Percentiles rank a stretch among this genome's conserved stretches.
These are phyloP conservation scores for Pegoplata infirma DNA, from an alignment of 2,888 invertebrate species.

Conservation along the genomic window DNA sequence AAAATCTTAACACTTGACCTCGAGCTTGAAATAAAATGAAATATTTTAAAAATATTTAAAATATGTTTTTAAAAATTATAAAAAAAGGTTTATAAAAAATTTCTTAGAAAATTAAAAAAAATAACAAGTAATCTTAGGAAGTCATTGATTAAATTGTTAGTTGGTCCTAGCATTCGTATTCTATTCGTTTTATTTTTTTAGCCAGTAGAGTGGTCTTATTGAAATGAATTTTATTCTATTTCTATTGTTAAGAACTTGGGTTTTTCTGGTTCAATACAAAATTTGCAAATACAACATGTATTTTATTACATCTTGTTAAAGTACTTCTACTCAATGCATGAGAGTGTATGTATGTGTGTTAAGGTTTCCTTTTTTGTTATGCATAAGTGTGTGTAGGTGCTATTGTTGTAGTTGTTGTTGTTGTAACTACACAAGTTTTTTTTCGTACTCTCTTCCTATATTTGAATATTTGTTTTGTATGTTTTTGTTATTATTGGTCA, in stretches of 20 bases:
- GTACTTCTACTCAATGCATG: not conserved
- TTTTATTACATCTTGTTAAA: too few species aligned
- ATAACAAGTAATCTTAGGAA: too few species aligned
- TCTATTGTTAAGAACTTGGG: not conserved
- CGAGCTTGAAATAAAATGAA: too few species aligned
- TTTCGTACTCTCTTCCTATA: constrained; percentile 5
- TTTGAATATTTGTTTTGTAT: constrained; percentile 11
- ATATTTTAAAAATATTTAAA: too few species aligned
- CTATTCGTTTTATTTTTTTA: too few species aligned
- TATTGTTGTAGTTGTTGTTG: not conserved
- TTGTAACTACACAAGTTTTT: constrained; percentile 1
- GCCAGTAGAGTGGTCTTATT: not conserved
- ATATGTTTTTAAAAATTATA: too few species aligned
- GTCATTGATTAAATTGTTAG: too few species aligned
- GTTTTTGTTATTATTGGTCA: constrained; percentile 61
- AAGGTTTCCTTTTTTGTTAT: not conserved
- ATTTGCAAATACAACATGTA: not conserved
- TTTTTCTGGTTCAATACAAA: not conserved
- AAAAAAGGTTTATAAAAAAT: too few species aligned
- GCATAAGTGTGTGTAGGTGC: not conserved
- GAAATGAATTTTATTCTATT: not conserved
- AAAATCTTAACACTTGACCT: too few species aligned
- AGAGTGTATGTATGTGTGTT: not conserved
- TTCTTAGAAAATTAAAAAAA: too few species aligned
- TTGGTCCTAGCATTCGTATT: too few species aligned